These are phyloP conservation scores for Acanthococcus lagerstroemiae DNA, from an alignment of 2,888 invertebrate species.

Conservation along the genomic window DNA sequence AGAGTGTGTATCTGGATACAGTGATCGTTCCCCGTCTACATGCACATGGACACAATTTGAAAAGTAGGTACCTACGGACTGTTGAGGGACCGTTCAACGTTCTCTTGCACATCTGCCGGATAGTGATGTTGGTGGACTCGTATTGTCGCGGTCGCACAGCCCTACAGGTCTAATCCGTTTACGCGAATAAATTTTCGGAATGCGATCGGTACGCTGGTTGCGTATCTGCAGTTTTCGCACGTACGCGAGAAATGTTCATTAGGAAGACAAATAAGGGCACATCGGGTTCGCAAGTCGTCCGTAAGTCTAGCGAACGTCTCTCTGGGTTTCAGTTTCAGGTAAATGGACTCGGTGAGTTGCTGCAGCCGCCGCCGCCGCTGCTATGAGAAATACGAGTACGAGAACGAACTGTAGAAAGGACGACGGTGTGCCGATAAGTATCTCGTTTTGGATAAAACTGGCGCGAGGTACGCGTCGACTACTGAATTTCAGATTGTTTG, in stretches of 20 bases:
- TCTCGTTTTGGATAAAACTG: constrained; percentile 26
- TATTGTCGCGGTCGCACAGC: too few relatives aligned
- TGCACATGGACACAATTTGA: too few relatives aligned
- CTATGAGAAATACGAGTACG: constrained; percentile 16
- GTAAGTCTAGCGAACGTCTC: constrained; percentile 16
- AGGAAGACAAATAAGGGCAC: constrained; percentile 28
- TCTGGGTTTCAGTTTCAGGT: constrained; percentile 15
- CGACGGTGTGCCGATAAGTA: constrained; percentile 18
- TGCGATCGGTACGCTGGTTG: background rate
- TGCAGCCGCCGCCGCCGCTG: too few relatives aligned
- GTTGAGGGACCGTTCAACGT: too few relatives aligned
- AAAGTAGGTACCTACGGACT: too few relatives aligned
- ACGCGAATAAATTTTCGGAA: constrained; percentile 20
- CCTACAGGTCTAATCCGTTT: too few relatives aligned
- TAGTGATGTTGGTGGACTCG: too few relatives aligned
- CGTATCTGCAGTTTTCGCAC: constrained; percentile 5
- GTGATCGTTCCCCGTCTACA: too few relatives aligned
- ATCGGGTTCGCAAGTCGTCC: constrained; percentile 21
- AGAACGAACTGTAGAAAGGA: constrained; percentile 8
- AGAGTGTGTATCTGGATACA: too few relatives aligned
- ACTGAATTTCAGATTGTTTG: constrained; percentile 22
- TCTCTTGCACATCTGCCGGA: too few relatives aligned
- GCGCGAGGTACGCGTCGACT: constrained; percentile 18
- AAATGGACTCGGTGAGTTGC: too few relatives aligned
- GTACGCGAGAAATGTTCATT: constrained; percentile 17